Evolutionary conservation across 2,797 vertebrate species (phyloP), one percentile per base, ranked within the genome.

Genomic region (Hydrophis major): DNA sequence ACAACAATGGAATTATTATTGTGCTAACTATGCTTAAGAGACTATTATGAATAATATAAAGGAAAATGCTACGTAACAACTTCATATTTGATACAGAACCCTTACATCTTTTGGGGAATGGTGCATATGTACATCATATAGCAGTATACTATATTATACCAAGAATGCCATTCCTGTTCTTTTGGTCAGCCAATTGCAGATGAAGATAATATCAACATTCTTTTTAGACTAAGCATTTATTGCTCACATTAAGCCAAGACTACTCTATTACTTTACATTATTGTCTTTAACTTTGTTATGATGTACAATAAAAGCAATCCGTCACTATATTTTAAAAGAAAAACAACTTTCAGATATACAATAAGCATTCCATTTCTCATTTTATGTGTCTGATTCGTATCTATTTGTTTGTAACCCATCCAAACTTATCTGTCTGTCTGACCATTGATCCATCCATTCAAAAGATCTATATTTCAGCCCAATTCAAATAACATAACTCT

Each of bases 361-460:
- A 95, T 96, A 94, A 90, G 63, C 93, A 93, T 11, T 92, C 66
- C 91, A 55, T 89, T 55, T 93, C 57, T 69, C 93, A 94, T 95
- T 94, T 95, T 91, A 66, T 94, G 94, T 96, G 95, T 94, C 89
- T 93, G 94, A 87, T 8, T 94, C 95, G 90, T 95, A 87, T 94
- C 59, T 94, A 92, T 93, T 50, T 13, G 93, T 86, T 92, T 96
- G 4, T 92, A 93, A 95, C 20, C 32, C 90, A 66, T 66, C 16
- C 63, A 66, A 66, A 66, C 5, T 92, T 47, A 94, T 56, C 63
- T 94, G 93, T 94, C 6, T 74, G 2, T 20, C 66, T 37, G n/a
- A 32, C 69, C 2, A 74, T 20, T 20, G 13, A 32, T 32, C 66
- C 18, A 47, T 25, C 37, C 0, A 83, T 83, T 83, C 37, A 83